phyloP scores from a whole-genome alignment of 2,113 vertebrate genomes.

The Syngnathus floridae region DNA sequence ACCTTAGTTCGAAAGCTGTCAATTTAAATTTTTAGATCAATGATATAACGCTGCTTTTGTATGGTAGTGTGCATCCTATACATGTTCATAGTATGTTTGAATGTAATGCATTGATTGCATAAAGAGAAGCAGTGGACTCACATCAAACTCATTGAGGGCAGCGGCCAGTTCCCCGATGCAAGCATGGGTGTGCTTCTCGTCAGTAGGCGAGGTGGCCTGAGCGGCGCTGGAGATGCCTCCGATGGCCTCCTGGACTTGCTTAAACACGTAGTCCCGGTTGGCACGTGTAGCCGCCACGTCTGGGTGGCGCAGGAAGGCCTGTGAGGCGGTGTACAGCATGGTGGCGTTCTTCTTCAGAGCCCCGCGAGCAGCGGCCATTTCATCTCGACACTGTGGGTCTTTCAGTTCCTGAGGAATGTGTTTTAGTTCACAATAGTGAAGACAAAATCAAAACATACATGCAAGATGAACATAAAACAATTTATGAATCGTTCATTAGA shows the following conservation, averaged over 20 bases:
- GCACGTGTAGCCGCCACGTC: conserved; percentile 93
- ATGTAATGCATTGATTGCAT: neutral
- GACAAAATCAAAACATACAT: too few species aligned
- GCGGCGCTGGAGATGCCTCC: conserved; percentile 93
- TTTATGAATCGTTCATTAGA: too few species aligned
- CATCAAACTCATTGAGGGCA: conserved; percentile 96
- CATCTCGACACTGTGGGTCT: conserved; percentile 93
- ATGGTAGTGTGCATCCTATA: too few species aligned
- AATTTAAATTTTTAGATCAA: neutral
- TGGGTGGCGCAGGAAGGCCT: conserved; percentile 93
- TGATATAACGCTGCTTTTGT: neutral
- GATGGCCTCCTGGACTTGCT: conserved; percentile 97
- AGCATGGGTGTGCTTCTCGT: conserved; percentile 93
- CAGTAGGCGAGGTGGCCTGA: conserved; percentile 89
- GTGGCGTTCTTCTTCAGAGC: conserved; percentile 98
- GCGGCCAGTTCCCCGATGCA: conserved; percentile 96
- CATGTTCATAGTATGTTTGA: neutral
- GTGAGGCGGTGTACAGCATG: conserved; percentile 95
- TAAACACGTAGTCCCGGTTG: conserved; percentile 97
- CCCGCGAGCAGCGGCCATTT: conserved; percentile 94
- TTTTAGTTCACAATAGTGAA: neutral
- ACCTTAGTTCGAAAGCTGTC: neutral
- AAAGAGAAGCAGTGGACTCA: conserved; percentile 67
- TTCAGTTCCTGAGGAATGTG: conserved; percentile 82
- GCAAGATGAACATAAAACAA: too few species aligned